Evolutionary conservation across 2,888 invertebrate genomes (phyloP), one percentile per base, ranked within the genome.

Genomic region (Eumacrocentrus americanus): DNA sequence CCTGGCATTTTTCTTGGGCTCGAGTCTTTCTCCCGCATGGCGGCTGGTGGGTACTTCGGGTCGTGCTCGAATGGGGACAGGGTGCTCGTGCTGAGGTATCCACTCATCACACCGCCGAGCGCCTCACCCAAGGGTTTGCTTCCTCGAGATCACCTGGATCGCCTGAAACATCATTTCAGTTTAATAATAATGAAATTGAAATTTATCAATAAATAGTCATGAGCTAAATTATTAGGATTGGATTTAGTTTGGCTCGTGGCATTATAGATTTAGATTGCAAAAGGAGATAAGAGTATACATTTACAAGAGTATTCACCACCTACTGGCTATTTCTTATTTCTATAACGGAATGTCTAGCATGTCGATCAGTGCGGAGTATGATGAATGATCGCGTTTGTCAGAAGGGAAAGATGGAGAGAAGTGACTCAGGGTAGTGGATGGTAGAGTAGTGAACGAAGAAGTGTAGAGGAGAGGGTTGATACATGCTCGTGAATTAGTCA

Each of bases 11-110:
- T 93, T 83, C 92, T 88, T 81, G 93, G 94, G 81, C 92, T 91
- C 82, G 92, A 91, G 86, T 94, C 92, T 85, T 94, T 94, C 86
- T 94, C 94, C 86, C 94, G 88, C 90, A 91, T 90, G 81, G 86
- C 90, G 81, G 86, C 90, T 86, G 87, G 77, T 63, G 78, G 77
- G 68, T 77, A 79, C 66, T 76, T 76, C 61, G 76, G 76, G 70
- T 77, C 75, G 73, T 75, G 76, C 67, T 76, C 71, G 70, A 72
- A 72, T 76, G 80, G 74, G 81, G 79, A 73, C 82, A 77, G 75
- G 82, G 82, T 81, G 83, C 81, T 76, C 65, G 72, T 73, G 70
- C 77, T 74, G 75, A 76, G 75, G 67, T 79, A 79, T 75, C 75
- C 78, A 71, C 75, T 80, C 80, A 80, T 80, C 72, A 80, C 80